phyloP scores from a whole-genome alignment of 2,797 vertebrate genomes.

The Trematomus bernacchii region DNA sequence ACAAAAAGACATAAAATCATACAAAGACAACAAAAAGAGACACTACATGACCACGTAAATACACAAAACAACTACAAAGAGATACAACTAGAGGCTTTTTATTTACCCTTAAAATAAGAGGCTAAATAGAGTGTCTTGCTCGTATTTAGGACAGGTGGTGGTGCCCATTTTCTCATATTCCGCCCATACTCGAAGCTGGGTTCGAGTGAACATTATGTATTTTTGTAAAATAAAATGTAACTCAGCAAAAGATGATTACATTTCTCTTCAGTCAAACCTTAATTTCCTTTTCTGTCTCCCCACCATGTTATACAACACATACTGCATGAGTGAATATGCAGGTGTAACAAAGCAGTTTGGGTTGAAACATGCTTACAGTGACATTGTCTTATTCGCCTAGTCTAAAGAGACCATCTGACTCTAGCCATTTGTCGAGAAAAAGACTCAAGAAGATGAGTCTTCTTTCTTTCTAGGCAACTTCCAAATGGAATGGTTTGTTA shows the following conservation, averaged over 20 bases:
- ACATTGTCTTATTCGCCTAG: slow-evolving; percentile 31
- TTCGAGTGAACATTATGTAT: neutral
- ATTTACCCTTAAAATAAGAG: too few relatives aligned
- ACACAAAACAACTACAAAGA: too few relatives aligned
- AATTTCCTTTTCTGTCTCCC: slow-evolving; percentile 20
- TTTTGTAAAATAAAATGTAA: neutral
- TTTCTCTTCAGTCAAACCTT: slow-evolving; percentile 12
- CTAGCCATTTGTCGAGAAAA: slow-evolving; percentile 41
- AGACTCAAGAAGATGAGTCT: slow-evolving; percentile 32
- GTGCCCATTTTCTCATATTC: too few relatives aligned
- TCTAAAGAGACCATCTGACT: slow-evolving; percentile 39
- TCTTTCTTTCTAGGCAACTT: slow-evolving; percentile 71
- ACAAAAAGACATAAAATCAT: too few relatives aligned
- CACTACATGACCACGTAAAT: too few relatives aligned
- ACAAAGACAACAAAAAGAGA: too few relatives aligned
- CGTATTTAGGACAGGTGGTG: too few relatives aligned
- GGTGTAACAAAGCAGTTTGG: slow-evolving; percentile 3
- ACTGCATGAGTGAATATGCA: slow-evolving; percentile 10
- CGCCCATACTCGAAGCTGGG: neutral
- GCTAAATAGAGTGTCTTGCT: too few relatives aligned
- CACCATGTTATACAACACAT: neutral
- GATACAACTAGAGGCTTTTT: too few relatives aligned
- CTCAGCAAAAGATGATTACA: slow-evolving; percentile 4
- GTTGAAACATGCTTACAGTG: slow-evolving; percentile 25
- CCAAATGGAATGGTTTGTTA: slow-evolving; percentile 89